phyloP scores from a whole-genome alignment of 2,797 vertebrate genomes.

The Pipistrellus pygmaeus region DNA sequence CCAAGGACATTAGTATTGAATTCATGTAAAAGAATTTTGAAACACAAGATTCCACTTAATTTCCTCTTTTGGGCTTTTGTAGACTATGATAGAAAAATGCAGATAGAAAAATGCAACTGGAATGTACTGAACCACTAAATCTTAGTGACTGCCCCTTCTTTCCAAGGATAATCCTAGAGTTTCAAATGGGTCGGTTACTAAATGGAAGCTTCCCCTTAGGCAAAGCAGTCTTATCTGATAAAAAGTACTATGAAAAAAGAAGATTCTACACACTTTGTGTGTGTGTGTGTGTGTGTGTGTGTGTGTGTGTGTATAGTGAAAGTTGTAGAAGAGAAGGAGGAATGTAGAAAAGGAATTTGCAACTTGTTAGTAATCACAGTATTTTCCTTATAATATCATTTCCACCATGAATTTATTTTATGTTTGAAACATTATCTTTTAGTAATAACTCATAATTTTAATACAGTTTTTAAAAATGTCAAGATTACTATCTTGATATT shows the following conservation, averaged over 20 bases:
- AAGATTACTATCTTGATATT: conserved; percentile 43
- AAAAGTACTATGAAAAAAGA: conserved; percentile 28
- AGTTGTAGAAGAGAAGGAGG: conserved; percentile 51
- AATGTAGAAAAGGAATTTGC: conserved; percentile 48
- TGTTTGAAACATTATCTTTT: neutral
- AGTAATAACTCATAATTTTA: conserved; percentile 42
- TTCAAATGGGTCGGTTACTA: neutral
- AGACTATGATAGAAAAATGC: conserved; percentile 35
- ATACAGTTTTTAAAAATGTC: conserved; percentile 23
- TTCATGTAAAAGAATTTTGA: conserved; percentile 67
- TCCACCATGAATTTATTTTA: neutral
- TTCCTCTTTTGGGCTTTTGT: conserved; percentile 63
- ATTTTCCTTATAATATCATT: conserved; percentile 15
- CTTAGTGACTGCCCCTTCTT: conserved; percentile 28
- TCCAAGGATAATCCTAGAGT: conserved; percentile 36
- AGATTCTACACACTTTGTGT: neutral
- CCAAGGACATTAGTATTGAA: conserved; percentile 55
- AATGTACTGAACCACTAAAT: neutral
- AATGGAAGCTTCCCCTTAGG: neutral
- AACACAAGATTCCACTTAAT: conserved; percentile 58
- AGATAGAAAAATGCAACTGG: conserved; percentile 40
- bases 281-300: neutral
- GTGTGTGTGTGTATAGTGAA: neutral
- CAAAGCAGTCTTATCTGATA: conserved; percentile 44
- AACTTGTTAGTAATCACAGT: conserved; percentile 22